Percentiles rank a stretch among this genome's conserved stretches.
These are phyloP conservation scores for Podocnemis expansa DNA, from an alignment of 2,113 vertebrate species.

Conservation along the genomic window DNA sequence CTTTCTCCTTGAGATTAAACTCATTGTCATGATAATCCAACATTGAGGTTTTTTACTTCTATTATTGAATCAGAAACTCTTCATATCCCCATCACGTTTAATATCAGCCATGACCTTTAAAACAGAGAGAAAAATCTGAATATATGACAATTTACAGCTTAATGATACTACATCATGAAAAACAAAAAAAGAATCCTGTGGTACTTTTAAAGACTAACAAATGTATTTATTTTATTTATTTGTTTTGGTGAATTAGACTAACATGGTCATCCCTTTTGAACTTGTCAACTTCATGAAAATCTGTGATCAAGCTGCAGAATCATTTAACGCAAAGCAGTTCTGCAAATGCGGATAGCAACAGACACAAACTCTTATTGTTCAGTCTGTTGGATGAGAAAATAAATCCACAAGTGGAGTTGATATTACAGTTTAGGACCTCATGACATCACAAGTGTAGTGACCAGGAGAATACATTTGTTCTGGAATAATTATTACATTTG, in stretches of 20 bases:
- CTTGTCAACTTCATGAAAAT: conserved; percentile 37
- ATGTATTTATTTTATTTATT: too few relatives aligned
- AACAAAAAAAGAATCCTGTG: too few relatives aligned
- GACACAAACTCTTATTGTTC: background rate
- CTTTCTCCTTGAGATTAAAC: background rate
- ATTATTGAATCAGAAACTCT: conserved; percentile 1
- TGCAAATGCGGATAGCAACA: background rate
- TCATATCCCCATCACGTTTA: conserved; percentile 4
- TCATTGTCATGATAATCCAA: background rate
- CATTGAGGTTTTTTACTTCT: conserved; percentile 19
- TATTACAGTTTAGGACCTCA: background rate
- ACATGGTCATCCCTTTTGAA: too few relatives aligned
- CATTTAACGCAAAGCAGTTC: background rate
- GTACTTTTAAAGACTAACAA: too few relatives aligned
- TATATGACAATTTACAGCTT: background rate
- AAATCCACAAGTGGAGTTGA: accelerated
- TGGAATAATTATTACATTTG: background rate
- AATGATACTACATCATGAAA: background rate
- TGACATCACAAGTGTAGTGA: background rate
- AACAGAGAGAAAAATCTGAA: background rate
- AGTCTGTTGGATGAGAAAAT: background rate
- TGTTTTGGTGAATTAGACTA: too few relatives aligned
- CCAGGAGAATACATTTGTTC: background rate
- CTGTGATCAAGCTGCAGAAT: background rate
- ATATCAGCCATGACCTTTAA: conserved; percentile 12